phyloP scores from a whole-genome alignment of 2,113 vertebrate genomes.

The Gasterosteus nipponicus region DNA sequence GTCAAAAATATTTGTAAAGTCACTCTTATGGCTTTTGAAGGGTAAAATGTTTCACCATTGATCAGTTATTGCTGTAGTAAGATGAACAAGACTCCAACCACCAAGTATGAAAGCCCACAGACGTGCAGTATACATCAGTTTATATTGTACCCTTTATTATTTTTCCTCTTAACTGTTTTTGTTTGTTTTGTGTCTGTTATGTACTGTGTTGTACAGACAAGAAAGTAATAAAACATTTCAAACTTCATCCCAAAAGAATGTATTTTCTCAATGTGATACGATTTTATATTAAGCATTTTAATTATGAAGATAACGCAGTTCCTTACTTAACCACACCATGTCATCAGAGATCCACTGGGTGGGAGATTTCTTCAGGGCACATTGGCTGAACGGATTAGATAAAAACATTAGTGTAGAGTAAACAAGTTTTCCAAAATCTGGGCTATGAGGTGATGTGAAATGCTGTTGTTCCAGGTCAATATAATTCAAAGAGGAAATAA shows the following conservation, averaged over 20 bases:
- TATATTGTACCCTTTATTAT: conserved; percentile 28
- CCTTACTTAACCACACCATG: conserved; percentile 56
- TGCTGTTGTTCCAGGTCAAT: conserved; percentile 10
- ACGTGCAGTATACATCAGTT: background rate
- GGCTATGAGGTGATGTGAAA: background rate
- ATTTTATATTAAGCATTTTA: conserved; percentile 17
- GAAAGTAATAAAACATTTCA: conserved; percentile 71
- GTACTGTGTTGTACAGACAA: conserved; percentile 68
- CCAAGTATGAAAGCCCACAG: background rate
- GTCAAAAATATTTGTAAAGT: conserved; percentile 56
- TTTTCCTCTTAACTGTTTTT: conserved; percentile 58
- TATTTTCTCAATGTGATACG: background rate
- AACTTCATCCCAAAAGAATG: conserved; percentile 38
- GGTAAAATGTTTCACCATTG: conserved; percentile 34
- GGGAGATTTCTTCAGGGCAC: background rate
- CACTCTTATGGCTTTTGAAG: conserved; percentile 49
- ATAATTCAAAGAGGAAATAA: conserved; percentile 16
- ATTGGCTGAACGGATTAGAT: background rate
- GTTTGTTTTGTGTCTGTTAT: conserved; percentile 69
- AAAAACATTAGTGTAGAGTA: background rate
- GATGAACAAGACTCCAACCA: background rate
- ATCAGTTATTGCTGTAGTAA: conserved; percentile 47
- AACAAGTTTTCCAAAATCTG: conserved; percentile 10
- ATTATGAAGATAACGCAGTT: conserved; percentile 46
- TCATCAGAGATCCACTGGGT: conserved; percentile 48